Evolutionary conservation across 2,797 vertebrate species (phyloP).

Genomic region (Corythornis leucogaster): DNA sequence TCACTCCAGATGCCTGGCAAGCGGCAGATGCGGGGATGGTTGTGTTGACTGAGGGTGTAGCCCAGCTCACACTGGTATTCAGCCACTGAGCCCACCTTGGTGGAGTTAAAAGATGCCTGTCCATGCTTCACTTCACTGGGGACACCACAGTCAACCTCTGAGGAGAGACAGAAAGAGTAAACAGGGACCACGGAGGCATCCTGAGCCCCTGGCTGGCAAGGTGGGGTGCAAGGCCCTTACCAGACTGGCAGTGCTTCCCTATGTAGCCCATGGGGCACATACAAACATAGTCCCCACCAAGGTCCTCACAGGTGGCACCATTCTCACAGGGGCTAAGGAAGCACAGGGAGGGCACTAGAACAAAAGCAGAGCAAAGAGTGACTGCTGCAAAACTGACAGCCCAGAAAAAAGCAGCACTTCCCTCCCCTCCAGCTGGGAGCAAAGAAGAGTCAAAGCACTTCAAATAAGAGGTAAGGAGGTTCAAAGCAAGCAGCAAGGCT

Average conservation of each 20-base stretch:
- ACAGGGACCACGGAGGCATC: fast-evolving
- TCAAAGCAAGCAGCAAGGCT: neutral
- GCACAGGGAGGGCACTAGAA: conserved; percentile 73
- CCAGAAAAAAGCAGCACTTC: neutral
- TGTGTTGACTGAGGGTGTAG: conserved; percentile 81
- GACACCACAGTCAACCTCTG: conserved; percentile 87
- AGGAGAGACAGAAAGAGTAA: neutral
- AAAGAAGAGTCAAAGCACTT: neutral
- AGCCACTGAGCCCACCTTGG: conserved; percentile 84
- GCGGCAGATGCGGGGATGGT: conserved; percentile 85
- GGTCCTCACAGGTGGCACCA: conserved; percentile 74
- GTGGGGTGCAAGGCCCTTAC: conserved; percentile 14
- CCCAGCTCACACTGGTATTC: conserved; percentile 87
- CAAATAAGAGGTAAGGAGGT: neutral
- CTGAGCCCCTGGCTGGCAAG: neutral
- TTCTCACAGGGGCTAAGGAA: conserved; percentile 76
- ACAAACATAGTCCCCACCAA: conserved; percentile 66
- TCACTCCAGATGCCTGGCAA: conserved; percentile 90
- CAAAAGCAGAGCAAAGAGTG: neutral
- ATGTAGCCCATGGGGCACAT: conserved; percentile 66
- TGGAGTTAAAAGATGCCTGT: conserved; percentile 85
- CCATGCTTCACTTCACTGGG: conserved; percentile 88
- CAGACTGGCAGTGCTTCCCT: conserved; percentile 77
- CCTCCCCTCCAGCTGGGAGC: neutral
- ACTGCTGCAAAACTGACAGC: neutral